Evolutionary conservation across 2,113 vertebrate genomes (phyloP), one percentile per base, ranked within the genome.

Genomic region (Cyanocitta stelleri): DNA sequence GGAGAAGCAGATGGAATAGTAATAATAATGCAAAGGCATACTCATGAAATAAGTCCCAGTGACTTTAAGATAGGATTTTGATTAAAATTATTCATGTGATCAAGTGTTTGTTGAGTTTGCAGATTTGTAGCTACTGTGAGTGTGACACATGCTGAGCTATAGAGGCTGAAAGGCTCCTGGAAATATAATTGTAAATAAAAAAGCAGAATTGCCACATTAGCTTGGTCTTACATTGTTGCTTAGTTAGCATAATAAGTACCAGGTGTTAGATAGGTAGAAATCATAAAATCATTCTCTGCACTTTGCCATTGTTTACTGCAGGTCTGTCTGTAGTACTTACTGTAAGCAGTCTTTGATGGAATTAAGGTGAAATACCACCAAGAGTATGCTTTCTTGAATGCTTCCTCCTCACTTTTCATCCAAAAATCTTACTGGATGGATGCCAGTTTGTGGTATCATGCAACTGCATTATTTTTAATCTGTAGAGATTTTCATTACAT

Each of bases 31-130:
- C 83, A 82, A 72, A 80, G 75, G 39, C 41, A 49, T 77, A 35
- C 71, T 86, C 19, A 11, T 85, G 72, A 75, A 92, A 13, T 84
- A 89, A 94, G 56, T 91, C 54, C 46, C 61, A 68, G 3, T 85
- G 80, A 87, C 37, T 44, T 95, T 86, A 48, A 73, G 85, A 79
- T 66, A 62, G 66, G 77, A 73, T 94, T 96, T 94, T 83, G 93
- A 64, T 85, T 79, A 83, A 90, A 96, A 91, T 79, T 79, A 79
- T 72, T 92, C 54, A 26, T 54, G 20, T 93, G 54, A 44, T 87
- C 54, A 37, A 89, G 80, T 68, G 72, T 89, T 81, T 92, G 58
- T 55, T 8, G 7, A 81, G 71, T 62, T 49, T 68, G 73, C 66
- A 82, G 93, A 76, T 89, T 82, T 73, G 81, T 61, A 82, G 44